Conservation (phyloP, 2,113 vertebrate species). For the Peromyscus californicus region DNA sequence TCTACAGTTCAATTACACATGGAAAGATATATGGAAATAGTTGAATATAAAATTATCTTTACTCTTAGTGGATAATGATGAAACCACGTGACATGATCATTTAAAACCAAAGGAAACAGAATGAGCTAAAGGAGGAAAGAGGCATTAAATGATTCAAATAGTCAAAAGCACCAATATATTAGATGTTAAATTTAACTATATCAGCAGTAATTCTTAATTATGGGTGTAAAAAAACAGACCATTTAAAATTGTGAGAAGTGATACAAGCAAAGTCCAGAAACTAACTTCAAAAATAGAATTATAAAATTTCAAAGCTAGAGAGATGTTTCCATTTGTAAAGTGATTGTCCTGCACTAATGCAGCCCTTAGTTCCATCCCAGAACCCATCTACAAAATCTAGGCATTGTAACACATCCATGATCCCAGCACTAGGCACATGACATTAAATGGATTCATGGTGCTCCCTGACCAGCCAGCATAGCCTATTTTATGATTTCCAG, state of each 20-base stretch:
- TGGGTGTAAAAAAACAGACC: neutral
- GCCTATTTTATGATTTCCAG: neutral
- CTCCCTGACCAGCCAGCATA: neutral
- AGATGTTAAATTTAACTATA: neutral
- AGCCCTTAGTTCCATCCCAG: neutral
- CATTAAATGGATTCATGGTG: neutral
- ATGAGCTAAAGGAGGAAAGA: too few relatives aligned
- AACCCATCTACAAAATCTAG: neutral
- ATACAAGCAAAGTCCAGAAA: neutral
- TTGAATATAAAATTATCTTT: neutral
- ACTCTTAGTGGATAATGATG: neutral
- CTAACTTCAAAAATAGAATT: neutral
- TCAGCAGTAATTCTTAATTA: neutral
- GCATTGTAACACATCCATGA: too few relatives aligned
- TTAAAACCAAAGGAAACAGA: neutral
- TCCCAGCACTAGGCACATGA: neutral
- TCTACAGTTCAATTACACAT: neutral
- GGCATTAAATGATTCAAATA: neutral
- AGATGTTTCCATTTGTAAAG: neutral
- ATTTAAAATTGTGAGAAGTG: neutral
- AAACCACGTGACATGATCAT: neutral
- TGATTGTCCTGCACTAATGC: neutral
- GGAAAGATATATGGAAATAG: neutral
- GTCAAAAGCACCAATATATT: neutral
- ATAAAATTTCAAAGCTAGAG: neutral